Percentiles rank a stretch among this genome's conserved stretches.
These are phyloP conservation scores for Luehdorfia chinensis DNA, from an alignment of 1,140 invertebrate genomes.

Conservation along the genomic window DNA sequence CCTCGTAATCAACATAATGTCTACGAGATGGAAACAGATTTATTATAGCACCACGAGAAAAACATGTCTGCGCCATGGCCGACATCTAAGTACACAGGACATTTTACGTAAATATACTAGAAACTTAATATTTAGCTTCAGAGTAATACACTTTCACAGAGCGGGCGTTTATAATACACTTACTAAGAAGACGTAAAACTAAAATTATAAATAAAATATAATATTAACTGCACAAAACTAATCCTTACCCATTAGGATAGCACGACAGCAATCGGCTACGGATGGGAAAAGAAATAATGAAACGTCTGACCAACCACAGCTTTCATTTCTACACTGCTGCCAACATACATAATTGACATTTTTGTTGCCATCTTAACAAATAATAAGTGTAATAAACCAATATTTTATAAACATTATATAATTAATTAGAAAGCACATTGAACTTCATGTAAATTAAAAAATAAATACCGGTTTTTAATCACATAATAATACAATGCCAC, in stretches of 20 bases:
- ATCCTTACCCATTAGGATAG: slow-evolving; percentile 73
- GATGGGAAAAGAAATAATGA: slow-evolving; percentile 73
- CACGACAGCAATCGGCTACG: slow-evolving; percentile 73
- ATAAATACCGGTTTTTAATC: too few relatives aligned
- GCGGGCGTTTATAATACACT: slow-evolving; percentile 35
- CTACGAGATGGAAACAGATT: slow-evolving; percentile 62
- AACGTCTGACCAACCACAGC: slow-evolving; percentile 47
- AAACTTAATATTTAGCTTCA: background rate
- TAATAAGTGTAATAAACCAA: background rate
- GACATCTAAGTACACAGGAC: slow-evolving; percentile 58
- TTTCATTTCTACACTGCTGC: slow-evolving; percentile 46
- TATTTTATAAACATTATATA: too few relatives aligned
- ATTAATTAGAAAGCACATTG: too few relatives aligned
- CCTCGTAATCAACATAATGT: slow-evolving; percentile 35
- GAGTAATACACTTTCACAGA: slow-evolving; percentile 42
- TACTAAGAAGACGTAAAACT: slow-evolving; percentile 33
- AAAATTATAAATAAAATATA: slow-evolving; percentile 42
- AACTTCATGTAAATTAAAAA: too few relatives aligned
- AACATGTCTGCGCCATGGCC: slow-evolving; percentile 75
- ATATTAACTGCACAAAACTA: slow-evolving; percentile 57
- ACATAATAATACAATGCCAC: too few relatives aligned
- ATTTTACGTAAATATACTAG: slow-evolving; percentile 23
- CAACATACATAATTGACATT: slow-evolving; percentile 43
- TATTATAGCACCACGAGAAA: slow-evolving; percentile 70
- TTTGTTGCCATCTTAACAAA: slow-evolving; percentile 29